These are phyloP conservation scores for Drosophila dunni DNA, from an alignment of 1,140 invertebrate species.

Conservation along the genomic window DNA sequence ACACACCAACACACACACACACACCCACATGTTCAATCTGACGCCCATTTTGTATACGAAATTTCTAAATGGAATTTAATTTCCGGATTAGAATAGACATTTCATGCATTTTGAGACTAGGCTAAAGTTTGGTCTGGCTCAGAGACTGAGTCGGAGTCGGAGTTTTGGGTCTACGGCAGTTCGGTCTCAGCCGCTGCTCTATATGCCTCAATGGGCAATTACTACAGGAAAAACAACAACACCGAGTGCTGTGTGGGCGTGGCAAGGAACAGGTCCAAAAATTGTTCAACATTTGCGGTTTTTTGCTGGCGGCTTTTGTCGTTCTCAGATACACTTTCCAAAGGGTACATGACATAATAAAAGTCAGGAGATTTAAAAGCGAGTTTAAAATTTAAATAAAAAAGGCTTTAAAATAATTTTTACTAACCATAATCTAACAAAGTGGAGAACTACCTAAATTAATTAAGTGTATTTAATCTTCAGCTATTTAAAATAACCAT, in stretches of 20 bases:
- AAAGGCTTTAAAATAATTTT: too few species aligned
- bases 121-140: constrained; percentile 48
- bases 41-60: constrained; percentile 70
- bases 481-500: neutral
- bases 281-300: constrained; percentile 54
- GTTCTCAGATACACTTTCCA: neutral
- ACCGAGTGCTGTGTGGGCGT: constrained; percentile 33
- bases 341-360: too few species aligned
- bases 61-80: constrained; percentile 83
- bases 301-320: constrained; percentile 35
- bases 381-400: too few species aligned
- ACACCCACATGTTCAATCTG: constrained; percentile 20
- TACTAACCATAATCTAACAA: too few species aligned
- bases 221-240: constrained; percentile 37
- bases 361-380: neutral
- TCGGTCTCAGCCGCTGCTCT: constrained; percentile 32
- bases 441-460: neutral
- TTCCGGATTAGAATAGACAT: constrained; percentile 82
- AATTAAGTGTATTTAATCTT: constrained; percentile 8
- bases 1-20: neutral
- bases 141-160: neutral
- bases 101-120: constrained; percentile 62
- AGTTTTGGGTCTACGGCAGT: constrained; percentile 21
- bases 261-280: constrained; percentile 31
- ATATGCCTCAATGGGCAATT: constrained; percentile 71